phyloP scores from a whole-genome alignment of 2,888 invertebrate genomes.

The Mycalesis mineus region DNA sequence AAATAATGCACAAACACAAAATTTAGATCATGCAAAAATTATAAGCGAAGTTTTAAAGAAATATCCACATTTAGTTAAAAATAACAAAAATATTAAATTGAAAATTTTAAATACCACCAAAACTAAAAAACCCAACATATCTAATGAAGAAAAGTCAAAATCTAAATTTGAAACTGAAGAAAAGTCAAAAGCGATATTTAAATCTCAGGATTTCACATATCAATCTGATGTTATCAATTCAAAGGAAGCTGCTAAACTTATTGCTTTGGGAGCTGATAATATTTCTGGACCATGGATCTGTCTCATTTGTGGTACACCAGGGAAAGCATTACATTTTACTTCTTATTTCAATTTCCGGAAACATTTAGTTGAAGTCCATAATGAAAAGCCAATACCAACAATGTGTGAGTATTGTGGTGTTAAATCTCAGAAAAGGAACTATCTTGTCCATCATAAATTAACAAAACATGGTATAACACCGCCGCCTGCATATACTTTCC shows the following conservation, averaged over 20 bases:
- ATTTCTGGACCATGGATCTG: conserved; percentile 89
- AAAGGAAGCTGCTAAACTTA: conserved; percentile 79
- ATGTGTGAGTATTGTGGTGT: conserved; percentile 92
- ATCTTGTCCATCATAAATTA: conserved; percentile 87
- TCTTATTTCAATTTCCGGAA: conserved; percentile 88
- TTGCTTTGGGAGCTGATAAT: conserved; percentile 80
- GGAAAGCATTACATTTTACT: conserved; percentile 83
- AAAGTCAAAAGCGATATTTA: conserved; percentile 41
- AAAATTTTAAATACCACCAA: conserved; percentile 85
- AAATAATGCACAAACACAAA: conserved; percentile 71
- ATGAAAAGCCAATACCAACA: conserved; percentile 85
- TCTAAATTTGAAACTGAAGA: conserved; percentile 41
- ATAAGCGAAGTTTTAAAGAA: conserved; percentile 92
- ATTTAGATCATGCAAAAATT: conserved; percentile 88
- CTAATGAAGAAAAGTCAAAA: conserved; percentile 40
- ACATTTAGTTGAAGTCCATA: conserved; percentile 89
- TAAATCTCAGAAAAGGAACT: conserved; percentile 84
- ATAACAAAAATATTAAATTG: conserved; percentile 90
- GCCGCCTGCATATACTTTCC: conserved; percentile 84
- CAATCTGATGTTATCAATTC: conserved; percentile 78
- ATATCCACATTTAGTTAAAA: conserved; percentile 91
- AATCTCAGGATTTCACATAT: conserved; percentile 52
- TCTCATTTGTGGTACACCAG: conserved; percentile 83
- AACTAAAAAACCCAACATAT: conserved; percentile 39
- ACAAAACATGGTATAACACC: conserved; percentile 88